Evolutionary conservation across 2,113 vertebrate genomes (phyloP).

Genomic region (Ahaetulla prasina): DNA sequence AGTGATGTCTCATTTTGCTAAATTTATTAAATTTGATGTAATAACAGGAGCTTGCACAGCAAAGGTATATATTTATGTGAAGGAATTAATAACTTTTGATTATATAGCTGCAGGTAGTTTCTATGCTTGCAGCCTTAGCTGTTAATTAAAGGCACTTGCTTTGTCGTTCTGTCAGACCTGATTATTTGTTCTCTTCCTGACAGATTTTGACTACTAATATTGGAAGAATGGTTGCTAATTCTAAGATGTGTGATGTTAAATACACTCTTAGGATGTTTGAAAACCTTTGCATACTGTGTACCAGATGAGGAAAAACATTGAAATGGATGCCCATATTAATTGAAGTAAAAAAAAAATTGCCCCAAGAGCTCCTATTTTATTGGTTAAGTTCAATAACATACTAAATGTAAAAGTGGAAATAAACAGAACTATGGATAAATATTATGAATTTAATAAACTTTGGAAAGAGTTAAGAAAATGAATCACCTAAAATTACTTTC

Average conservation of each 20-base stretch:
- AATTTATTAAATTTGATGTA: background rate
- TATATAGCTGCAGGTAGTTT: background rate
- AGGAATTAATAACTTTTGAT: background rate
- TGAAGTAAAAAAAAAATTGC: background rate
- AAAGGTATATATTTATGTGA: background rate
- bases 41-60: background rate
- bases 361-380: background rate
- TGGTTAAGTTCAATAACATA: background rate
- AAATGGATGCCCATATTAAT: background rate
- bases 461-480: background rate
- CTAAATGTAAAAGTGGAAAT: background rate
- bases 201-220: background rate
- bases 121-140: background rate
- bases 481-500: background rate
- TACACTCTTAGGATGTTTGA: background rate
- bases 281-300: background rate
- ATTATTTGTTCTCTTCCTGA: background rate
- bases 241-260: background rate
- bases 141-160: background rate
- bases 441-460: background rate
- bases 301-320: background rate
- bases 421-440: background rate
- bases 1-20: background rate
- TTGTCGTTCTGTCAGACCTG: background rate
- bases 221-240: background rate